phyloP scores from a whole-genome alignment of 2,113 vertebrate species.

The Erpornis zantholeuca region DNA sequence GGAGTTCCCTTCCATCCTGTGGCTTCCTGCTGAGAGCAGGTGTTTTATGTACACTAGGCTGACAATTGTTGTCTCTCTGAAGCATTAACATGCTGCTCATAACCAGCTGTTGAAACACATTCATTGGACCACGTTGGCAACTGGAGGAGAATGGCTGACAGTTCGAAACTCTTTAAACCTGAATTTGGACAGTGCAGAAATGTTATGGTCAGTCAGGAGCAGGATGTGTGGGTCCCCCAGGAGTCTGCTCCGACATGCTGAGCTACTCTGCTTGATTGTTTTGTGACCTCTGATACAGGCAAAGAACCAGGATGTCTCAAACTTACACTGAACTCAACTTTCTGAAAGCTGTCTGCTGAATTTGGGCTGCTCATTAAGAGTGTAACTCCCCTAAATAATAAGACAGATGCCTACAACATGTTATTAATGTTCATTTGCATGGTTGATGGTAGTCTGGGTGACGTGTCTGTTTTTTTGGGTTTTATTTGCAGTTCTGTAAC shows the following conservation, averaged over 20 bases:
- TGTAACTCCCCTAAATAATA: not conserved
- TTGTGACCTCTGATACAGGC: not conserved
- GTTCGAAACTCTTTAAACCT: not conserved
- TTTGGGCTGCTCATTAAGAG: not conserved
- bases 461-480: not conserved
- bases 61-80: conserved; percentile 13
- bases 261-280: not conserved
- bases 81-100: conserved; percentile 36
- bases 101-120: conserved; percentile 8
- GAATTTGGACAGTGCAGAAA: not conserved
- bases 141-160: conserved; percentile 2
- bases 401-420: fast-evolving
- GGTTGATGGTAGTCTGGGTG: fast-evolving
- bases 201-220: conserved; percentile 15
- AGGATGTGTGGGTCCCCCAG: not conserved
- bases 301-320: not conserved
- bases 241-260: not conserved
- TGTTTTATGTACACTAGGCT: conserved; percentile 28
- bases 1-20: not conserved
- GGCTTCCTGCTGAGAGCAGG: conserved; percentile 40
- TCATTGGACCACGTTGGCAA: not conserved
- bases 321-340: not conserved
- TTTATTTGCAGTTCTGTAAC: not conserved
- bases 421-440: not conserved
- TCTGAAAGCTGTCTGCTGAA: not conserved